These are phyloP conservation scores for Archips xylosteana DNA, from an alignment of 2,888 invertebrate species.

Conservation along the genomic window DNA sequence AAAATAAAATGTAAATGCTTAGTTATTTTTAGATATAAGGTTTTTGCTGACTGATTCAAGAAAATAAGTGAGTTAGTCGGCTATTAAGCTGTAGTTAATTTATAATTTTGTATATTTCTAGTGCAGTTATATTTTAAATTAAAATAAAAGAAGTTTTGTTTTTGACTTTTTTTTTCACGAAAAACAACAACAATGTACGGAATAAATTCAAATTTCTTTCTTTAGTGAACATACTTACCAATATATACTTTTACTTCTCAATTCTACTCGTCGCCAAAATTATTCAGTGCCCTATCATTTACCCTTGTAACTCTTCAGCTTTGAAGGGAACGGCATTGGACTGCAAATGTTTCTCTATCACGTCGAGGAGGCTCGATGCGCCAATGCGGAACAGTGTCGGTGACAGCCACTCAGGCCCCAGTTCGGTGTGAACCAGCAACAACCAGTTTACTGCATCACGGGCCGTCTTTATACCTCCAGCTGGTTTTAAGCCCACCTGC, in stretches of 20 bases:
- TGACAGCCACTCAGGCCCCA: conserved; percentile 95
- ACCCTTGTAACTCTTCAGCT: neutral
- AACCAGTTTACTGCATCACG: conserved; percentile 95
- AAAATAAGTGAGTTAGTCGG: neutral
- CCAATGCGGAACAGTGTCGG: conserved; percentile 95
- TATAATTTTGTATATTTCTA: conserved; percentile 17
- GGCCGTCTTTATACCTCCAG: conserved; percentile 96
- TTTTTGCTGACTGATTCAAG: neutral
- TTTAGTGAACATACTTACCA: neutral
- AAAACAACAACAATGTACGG: neutral
- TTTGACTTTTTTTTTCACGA: neutral
- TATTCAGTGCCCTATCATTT: neutral
- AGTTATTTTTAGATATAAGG: neutral
- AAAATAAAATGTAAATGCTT: conserved; percentile 4
- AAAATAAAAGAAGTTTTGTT: neutral
- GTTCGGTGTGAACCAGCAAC: conserved; percentile 91
- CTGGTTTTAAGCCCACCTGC: conserved; percentile 98
- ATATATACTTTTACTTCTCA: neutral
- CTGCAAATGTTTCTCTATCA: conserved; percentile 87
- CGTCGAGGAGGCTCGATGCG: conserved; percentile 95
- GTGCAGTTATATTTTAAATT: neutral
- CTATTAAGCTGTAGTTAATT: conserved; percentile 17
- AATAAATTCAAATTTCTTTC: neutral
- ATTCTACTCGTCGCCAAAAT: neutral
- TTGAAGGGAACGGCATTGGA: conserved; percentile 53